These are phyloP conservation scores for Origma solitaria DNA, from an alignment of 2,113 vertebrate genomes.

Conservation along the genomic window DNA sequence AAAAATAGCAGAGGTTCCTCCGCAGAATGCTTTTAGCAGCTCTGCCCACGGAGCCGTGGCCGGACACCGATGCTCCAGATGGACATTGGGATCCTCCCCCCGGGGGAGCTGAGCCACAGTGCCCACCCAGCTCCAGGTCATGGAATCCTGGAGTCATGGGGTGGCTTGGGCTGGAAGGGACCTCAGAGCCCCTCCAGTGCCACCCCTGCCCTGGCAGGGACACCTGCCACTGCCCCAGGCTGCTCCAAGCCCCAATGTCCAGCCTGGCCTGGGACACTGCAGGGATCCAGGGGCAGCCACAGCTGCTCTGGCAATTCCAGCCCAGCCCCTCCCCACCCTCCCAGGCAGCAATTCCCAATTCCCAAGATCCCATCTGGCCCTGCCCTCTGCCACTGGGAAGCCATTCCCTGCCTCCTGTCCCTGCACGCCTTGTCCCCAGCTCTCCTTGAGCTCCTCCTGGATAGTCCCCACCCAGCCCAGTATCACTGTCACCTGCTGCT, in stretches of 20 bases:
- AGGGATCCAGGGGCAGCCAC: not conserved
- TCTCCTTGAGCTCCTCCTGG: not conserved
- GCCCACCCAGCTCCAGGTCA: not conserved
- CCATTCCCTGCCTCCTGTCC: not conserved
- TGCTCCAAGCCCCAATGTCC: not conserved
- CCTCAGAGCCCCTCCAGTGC: rapidly evolving
- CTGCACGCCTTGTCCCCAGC: not conserved
- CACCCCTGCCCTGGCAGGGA: not conserved
- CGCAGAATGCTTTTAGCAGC: not conserved
- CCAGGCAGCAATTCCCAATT: not conserved
- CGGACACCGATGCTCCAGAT: rapidly evolving
- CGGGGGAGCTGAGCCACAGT: not conserved
- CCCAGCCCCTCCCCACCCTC: not conserved
- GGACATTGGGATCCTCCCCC: not conserved
- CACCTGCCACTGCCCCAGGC: not conserved
- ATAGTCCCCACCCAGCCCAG: rapidly evolving
- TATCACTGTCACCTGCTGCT: not conserved
- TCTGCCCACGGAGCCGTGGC: not conserved
- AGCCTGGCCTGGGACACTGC: not conserved
- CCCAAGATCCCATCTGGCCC: rapidly evolving
- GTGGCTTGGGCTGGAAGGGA: not conserved
- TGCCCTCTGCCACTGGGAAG: not conserved
- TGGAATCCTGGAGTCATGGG: rapidly evolving
- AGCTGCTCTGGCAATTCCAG: not conserved
- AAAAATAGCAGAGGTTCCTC: constrained; percentile 32